Percentiles rank a stretch among this genome's conserved stretches.
phyloP scores from a whole-genome alignment of 2,113 vertebrate species.

The Nettapus auritus region DNA sequence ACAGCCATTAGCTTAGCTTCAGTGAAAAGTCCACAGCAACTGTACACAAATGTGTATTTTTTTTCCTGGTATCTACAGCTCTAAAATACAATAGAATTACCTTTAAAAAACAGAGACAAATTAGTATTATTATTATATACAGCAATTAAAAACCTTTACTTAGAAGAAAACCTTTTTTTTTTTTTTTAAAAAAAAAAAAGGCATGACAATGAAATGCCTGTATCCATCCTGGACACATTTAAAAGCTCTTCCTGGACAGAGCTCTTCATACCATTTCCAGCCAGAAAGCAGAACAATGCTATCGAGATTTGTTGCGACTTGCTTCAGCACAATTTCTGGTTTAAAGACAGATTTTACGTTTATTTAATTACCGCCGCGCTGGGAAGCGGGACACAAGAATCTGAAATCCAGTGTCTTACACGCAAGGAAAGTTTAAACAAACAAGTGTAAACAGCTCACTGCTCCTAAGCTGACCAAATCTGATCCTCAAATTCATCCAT shows the following conservation, averaged over 20 bases:
- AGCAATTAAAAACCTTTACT: background rate
- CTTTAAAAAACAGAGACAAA: background rate
- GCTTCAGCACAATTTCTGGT: constrained; percentile 1
- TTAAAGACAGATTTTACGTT: background rate
- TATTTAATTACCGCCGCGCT: background rate
- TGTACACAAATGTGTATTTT: background rate
- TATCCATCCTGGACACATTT: background rate
- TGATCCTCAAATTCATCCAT: background rate
- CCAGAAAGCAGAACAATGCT: background rate
- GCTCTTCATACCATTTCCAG: background rate
- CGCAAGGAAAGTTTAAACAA: background rate
- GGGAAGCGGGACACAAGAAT: background rate
- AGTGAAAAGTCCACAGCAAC: constrained; percentile 1
- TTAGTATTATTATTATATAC: background rate
- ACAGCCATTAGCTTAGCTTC: background rate
- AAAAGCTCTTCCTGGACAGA: background rate
- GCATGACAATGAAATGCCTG: background rate
- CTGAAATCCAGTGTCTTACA: background rate
- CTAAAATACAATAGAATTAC: background rate
- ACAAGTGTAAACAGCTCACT: background rate
- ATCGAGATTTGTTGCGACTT: constrained; percentile 49
- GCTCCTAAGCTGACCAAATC: background rate
- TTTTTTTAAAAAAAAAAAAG: background rate
- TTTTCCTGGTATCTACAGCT: background rate
- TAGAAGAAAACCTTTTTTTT: background rate